phyloP scores from a whole-genome alignment of 2,113 vertebrate species.

The Rallus limicola region DNA sequence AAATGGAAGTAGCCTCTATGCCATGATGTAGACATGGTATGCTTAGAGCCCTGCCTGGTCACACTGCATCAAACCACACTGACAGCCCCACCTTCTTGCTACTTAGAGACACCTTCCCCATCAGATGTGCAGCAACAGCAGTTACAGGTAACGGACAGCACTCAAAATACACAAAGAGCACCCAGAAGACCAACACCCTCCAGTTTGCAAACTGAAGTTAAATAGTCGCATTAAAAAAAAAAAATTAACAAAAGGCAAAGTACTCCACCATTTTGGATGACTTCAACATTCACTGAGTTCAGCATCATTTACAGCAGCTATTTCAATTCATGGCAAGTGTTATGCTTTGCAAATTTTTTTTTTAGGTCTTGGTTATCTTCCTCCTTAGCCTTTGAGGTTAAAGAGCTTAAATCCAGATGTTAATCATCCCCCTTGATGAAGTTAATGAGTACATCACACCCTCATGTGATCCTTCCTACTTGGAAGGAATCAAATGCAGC shows the following conservation, averaged over 20 bases:
- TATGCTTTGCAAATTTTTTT: neutral
- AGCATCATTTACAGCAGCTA: neutral
- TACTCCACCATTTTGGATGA: neutral
- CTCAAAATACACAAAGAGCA: neutral
- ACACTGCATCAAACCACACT: neutral
- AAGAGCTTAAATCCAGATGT: neutral
- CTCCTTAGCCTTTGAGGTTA: neutral
- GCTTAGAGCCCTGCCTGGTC: neutral
- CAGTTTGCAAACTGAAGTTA: neutral
- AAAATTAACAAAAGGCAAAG: neutral
- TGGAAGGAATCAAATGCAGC: neutral
- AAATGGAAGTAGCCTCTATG: no score
- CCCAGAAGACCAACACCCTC: neutral
- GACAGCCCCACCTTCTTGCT: accelerated
- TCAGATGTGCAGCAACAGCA: accelerated
- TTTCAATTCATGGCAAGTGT: neutral
- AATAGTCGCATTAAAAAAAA: neutral
- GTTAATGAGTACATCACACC: neutral
- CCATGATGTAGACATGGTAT: accelerated
- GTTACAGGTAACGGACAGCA: neutral
- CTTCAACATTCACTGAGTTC: neutral
- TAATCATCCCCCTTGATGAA: neutral
- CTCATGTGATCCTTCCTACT: neutral
- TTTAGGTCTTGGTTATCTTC: neutral
- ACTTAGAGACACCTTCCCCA: neutral